Base-by-base conservation (phyloP, 2,113 vertebrate species). In the Elgaria multicarinata region DNA sequence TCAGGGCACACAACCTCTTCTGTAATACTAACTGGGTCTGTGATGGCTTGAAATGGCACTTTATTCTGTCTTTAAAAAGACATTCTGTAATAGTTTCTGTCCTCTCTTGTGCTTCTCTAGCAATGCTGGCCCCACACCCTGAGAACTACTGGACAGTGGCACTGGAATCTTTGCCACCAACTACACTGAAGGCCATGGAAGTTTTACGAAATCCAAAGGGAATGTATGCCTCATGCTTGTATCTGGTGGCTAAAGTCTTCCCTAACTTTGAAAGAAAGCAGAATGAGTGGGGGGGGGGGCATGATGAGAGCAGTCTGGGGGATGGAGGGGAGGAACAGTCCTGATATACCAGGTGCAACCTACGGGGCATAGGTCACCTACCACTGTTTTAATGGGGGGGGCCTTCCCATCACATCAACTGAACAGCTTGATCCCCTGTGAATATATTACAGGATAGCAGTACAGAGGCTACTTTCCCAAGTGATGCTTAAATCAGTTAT, bases 391-490 rank as follows among this genome's bases (percentile, higher is more conserved):
- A 58, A 88, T 28, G 31, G 1, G 55, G 9, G 36, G 2, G 1
- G 6, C 16, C 4, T 75, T 64, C 28, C 20, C 26, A 26, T 24
- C 14, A 64, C 26, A 44, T 13, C 36, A 74, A 22, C 58, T 62
- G 20, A 62, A 62, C 20, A 62, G 58, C 18, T 62, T 62, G 58
- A 62, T 22, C 58, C 58, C 58, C 58, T 62, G 18, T 62, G 58
- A 62, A 62, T 62, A 62, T 62, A 53, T 14, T 85, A 71, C 9
- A 22, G 36, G 33, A 36, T 12, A 20, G 55, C 58, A 87, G 67
- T n/a, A 50, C 79, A 13, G 50, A 33, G 36, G 31, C 28, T 83
- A 76, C 26, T 89, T 89, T 89, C 58, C 50, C 69, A 89, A 74
- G 0, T 50, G 7, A 31, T 50, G 2, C 33, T 66, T 89, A n/a